phyloP scores from a whole-genome alignment of 2,797 vertebrate species.

The Megalops cyprinoides region DNA sequence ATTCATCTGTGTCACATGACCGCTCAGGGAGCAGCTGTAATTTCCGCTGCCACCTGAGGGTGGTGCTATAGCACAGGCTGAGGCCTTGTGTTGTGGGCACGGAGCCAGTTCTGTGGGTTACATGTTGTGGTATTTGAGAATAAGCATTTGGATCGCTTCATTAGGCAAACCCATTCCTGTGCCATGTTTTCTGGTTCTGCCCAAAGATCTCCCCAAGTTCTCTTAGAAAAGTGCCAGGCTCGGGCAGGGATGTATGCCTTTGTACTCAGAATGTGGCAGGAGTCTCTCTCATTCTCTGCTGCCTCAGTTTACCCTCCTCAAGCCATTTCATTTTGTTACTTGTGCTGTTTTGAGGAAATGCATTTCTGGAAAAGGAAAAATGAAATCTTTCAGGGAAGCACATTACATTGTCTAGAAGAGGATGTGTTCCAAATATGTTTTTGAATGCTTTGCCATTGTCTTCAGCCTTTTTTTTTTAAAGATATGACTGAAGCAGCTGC shows the following conservation, averaged over 20 bases:
- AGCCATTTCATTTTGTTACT: not conserved
- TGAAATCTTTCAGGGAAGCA: not conserved
- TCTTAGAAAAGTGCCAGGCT: not conserved
- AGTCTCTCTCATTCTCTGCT: not conserved
- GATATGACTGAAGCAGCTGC: not conserved
- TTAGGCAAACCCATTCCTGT: constrained; percentile 10
- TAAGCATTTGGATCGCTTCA: constrained; percentile 3
- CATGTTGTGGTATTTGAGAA: constrained; percentile 3
- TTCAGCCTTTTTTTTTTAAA: not conserved
- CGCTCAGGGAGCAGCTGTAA: constrained; percentile 45
- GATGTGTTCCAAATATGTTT: not conserved
- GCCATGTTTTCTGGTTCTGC: not conserved
- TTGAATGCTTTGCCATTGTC: not conserved
- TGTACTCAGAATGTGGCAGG: not conserved
- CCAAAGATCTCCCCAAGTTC: constrained; percentile 5
- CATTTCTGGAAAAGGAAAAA: not conserved
- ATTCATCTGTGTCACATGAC: constrained; percentile 22
- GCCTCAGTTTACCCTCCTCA: not conserved
- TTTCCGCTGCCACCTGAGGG: constrained; percentile 67
- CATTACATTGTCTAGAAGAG: too few relatives aligned
- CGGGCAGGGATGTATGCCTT: not conserved
- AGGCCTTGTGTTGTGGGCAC: constrained; percentile 24
- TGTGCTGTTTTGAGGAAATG: constrained; percentile 13
- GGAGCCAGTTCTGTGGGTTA: constrained; percentile 25
- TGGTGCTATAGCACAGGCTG: constrained; percentile 72